A percentile compares a stretch with the other conserved stretches of the same genome.
These are phyloP conservation scores for Lepetodrilus schrolli DNA, from an alignment of 2,888 invertebrate species.

Conservation along the genomic window DNA sequence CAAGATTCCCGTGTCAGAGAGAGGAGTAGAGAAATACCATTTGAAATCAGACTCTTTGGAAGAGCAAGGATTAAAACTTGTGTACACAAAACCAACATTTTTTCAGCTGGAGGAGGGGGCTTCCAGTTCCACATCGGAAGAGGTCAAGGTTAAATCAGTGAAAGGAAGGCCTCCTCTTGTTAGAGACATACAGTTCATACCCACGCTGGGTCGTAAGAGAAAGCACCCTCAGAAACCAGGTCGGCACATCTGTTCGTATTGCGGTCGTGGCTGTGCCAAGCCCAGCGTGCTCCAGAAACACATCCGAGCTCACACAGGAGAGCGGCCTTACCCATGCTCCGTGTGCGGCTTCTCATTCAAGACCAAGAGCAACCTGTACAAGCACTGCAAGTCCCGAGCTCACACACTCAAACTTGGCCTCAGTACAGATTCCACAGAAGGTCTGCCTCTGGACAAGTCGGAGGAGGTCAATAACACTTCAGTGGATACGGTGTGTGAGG, in stretches of 20 bases:
- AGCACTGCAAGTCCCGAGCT: constrained; percentile 82
- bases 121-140: not conserved
- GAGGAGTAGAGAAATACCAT: constrained; percentile 42
- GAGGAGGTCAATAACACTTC: constrained; percentile 30
- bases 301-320: constrained; percentile 93
- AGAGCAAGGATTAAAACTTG: constrained; percentile 46
- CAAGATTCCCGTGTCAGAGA: constrained; percentile 31
- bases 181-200: constrained; percentile 27
- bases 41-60: constrained; percentile 48
- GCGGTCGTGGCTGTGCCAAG: constrained; percentile 91
- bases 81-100: constrained; percentile 45
- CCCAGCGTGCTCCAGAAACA: constrained; percentile 95
- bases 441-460: constrained; percentile 31
- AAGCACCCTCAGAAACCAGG: constrained; percentile 76
- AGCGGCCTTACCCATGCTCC: constrained; percentile 91
- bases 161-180: not conserved
- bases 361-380: constrained; percentile 93
- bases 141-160: not conserved
- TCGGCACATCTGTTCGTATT: constrained; percentile 89
- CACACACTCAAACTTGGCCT: constrained; percentile 61
- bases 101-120: constrained; percentile 30
- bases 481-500: constrained; percentile 18
- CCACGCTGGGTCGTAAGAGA: constrained; percentile 48
- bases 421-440: constrained; percentile 6
- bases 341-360: constrained; percentile 94